Conservation (phyloP, 2,888 invertebrate species). For the Galerucella nymphaeae region DNA sequence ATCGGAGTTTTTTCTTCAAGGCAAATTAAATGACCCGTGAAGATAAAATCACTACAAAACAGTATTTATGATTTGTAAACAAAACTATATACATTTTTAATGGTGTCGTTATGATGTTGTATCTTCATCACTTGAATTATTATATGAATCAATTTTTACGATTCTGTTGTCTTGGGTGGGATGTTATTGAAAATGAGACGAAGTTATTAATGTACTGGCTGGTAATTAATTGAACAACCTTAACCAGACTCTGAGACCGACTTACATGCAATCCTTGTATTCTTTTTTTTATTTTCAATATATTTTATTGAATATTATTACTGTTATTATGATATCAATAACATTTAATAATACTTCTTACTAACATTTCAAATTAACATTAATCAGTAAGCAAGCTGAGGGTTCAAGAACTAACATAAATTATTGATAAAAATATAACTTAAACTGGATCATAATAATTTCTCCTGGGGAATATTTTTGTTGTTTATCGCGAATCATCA, state of each 20-base stretch:
- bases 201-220: constrained; percentile 11
- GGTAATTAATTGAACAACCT: not conserved
- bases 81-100: constrained; percentile 35
- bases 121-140: constrained; percentile 35
- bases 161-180: constrained; percentile 34
- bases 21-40: constrained; percentile 41
- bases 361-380: too few species aligned
- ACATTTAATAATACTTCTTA: too few species aligned
- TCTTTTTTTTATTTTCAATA: too few species aligned
- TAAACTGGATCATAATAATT: too few species aligned
- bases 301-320: too few species aligned
- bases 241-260: too few species aligned
- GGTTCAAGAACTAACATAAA: too few species aligned
- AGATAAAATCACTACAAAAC: constrained; percentile 36
- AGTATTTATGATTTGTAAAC: constrained; percentile 41
- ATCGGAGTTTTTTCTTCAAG: constrained; percentile 30
- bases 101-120: constrained; percentile 35
- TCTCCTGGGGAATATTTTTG: not conserved
- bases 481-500: too few species aligned
- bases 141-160: constrained; percentile 39
- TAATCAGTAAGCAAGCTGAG: too few species aligned
- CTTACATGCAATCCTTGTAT: too few species aligned
- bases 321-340: too few species aligned
- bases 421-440: too few species aligned
- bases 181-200: constrained; percentile 20